A percentile compares a stretch with the other conserved stretches of the same genome.
Evolutionary conservation across 2,888 invertebrate species (phyloP).

Genomic region (Trachelus troglodyta): DNA sequence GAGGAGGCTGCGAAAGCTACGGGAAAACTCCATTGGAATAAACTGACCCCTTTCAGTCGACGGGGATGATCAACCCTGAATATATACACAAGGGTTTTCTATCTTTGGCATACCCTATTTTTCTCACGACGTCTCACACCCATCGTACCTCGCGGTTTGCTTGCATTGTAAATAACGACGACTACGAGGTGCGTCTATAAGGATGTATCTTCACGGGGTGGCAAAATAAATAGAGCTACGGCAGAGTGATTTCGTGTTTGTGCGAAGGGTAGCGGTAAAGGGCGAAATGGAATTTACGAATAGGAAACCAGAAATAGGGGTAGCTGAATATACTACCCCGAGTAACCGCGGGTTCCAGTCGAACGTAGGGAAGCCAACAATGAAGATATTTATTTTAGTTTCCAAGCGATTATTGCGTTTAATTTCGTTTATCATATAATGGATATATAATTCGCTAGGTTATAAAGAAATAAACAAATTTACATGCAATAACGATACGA

Average conservation of each 20-base stretch:
- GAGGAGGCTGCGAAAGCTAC: not conserved
- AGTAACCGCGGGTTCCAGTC: not conserved
- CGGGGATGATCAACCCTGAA: slow-evolving; percentile 13
- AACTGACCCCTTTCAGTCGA: slow-evolving; percentile 4
- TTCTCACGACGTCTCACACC: not conserved
- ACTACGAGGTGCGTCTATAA: not conserved
- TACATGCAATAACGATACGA: not conserved
- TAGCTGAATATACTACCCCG: not conserved
- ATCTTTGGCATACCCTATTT: not conserved
- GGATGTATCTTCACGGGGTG: not conserved
- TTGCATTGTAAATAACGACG: slow-evolving; percentile 1
- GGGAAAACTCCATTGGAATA: slow-evolving; percentile 9
- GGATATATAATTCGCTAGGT: not conserved
- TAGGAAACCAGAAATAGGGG: not conserved
- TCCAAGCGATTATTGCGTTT: slow-evolving; percentile 37
- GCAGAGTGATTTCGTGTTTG: slow-evolving; percentile 34
- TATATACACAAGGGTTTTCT: slow-evolving; percentile 16
- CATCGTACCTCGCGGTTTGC: not conserved
- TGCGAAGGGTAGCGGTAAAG: not conserved
- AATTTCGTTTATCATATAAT: slow-evolving; percentile 33
- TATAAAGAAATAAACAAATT: not conserved
- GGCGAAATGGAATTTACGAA: not conserved
- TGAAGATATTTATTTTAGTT: slow-evolving; percentile 47
- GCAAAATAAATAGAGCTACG: slow-evolving; percentile 34
- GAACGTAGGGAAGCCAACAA: not conserved